Evolutionary conservation across 2,113 vertebrate species (phyloP), one percentile per base, ranked within the genome.

Genomic region (Pseudorectes ferrugineus): DNA sequence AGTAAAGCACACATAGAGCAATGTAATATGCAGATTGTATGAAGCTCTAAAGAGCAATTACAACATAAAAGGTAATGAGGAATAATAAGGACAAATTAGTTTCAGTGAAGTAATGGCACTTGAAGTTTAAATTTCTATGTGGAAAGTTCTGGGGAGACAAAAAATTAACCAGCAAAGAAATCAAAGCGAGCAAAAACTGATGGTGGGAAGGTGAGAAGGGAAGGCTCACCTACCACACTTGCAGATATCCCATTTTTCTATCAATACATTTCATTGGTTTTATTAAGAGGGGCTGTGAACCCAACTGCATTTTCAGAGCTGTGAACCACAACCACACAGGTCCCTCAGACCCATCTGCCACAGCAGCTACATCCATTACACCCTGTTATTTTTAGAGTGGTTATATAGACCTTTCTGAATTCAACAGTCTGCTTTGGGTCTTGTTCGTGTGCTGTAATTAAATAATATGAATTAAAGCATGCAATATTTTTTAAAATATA

Each of bases 1-100:
- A 84, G 72, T 68, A 89, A 93, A 96, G 70, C 70, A 94, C 87
- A 95, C 54, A 42, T 61, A 94, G 88, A 96, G 48, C 45, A 65
- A 85, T 93, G 86, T 75, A 96, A 86, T 91, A 78, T 66, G 79
- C 71, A 94, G 92, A 95, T 91, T 97, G 63, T 77, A 92, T 65
- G 96, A 97, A 95, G 67, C 92, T 94, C 91, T 89, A 68, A 93
- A 96, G 92, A 97, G 91, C 92, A 95, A 95, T 96, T 97, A 95
- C 75, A 89, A 88, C 91, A 89, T 95, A 95, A 97, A 97, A 96
- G 76, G 72, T 95, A 97, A 97, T 95, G 96, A 94, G 86, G 65
- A 97, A 92, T 96, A 97, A 97, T 97, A 94, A 90, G 86, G 95
- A 95, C 92, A 96, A 96, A 97, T 95, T 70, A 93, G 92, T 91